phyloP scores from a whole-genome alignment of 2,888 invertebrate species.

The Apantesis nais region DNA sequence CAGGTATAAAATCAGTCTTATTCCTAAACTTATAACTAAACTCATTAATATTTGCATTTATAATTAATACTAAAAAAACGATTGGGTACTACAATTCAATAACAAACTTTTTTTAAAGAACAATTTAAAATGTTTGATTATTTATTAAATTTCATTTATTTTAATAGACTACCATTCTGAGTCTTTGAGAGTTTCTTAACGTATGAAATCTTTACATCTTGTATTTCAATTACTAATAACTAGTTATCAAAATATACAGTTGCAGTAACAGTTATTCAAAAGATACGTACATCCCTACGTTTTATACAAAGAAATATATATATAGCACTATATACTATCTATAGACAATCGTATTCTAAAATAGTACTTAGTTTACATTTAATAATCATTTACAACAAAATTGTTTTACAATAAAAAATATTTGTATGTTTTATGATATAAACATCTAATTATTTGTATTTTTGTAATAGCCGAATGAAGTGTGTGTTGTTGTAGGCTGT shows the following conservation, averaged over 20 bases:
- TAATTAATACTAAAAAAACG: not conserved
- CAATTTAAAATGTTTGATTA: not conserved
- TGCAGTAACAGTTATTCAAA: not conserved
- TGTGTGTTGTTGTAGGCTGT: not conserved
- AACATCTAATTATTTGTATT: not conserved
- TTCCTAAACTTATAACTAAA: slow-evolving; percentile 28
- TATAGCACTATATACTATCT: not conserved
- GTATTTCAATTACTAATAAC: not conserved
- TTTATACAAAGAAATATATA: not conserved
- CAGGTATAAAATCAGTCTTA: slow-evolving; percentile 49
- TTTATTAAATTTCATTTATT: no score
- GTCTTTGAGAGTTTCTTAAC: no score
- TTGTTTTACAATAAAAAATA: not conserved
- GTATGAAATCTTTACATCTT: not conserved
- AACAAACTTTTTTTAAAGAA: not conserved
- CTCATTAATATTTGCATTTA: not conserved
- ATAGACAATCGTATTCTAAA: not conserved
- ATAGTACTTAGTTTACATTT: not conserved
- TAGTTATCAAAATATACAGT: not conserved
- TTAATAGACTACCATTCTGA: not conserved
- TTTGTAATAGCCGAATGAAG: not conserved
- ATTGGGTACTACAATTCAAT: not conserved
- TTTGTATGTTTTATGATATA: not conserved
- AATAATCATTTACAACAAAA: not conserved
- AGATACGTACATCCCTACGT: not conserved